Conservation (phyloP, 2,888 invertebrate genomes). For the Pachliopta kotzebuea region DNA sequence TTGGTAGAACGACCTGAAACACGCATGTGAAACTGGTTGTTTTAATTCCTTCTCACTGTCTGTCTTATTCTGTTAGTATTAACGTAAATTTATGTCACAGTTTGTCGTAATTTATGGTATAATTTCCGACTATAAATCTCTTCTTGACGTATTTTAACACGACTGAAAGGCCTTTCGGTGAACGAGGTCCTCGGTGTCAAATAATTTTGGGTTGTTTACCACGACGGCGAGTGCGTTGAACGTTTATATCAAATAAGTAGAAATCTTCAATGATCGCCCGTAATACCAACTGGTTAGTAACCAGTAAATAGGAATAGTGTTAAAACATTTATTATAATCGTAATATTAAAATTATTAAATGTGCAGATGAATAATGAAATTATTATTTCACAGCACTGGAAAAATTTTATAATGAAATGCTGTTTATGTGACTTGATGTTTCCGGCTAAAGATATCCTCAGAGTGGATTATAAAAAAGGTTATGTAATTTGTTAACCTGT, state of each 20-base stretch:
- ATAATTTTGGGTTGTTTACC: conserved; percentile 12
- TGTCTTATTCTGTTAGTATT: conserved; percentile 15
- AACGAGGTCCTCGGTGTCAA: conserved; percentile 11
- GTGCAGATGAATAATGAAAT: neutral
- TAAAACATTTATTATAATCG: neutral
- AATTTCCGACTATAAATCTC: conserved; percentile 16
- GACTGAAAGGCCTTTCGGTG: conserved; percentile 10
- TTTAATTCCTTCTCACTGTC: conserved; percentile 15
- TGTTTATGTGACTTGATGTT: neutral
- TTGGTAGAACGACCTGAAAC: conserved; percentile 11
- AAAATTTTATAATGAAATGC: neutral
- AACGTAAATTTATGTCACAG: conserved; percentile 21
- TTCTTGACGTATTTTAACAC: conserved; percentile 7
- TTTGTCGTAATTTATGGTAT: conserved; percentile 17
- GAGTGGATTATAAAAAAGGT: neutral
- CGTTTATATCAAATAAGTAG: conserved; percentile 1
- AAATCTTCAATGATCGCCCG: neutral
- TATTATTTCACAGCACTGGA: neutral
- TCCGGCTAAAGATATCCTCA: neutral
- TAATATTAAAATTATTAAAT: neutral
- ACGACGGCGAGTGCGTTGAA: neutral
- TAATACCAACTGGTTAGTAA: neutral
- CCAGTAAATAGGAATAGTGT: neutral
- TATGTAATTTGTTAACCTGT: neutral
- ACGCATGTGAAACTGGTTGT: conserved; percentile 11